Evolutionary conservation across 1,140 invertebrate species (phyloP).

Genomic region (Cecropterus lyciades): DNA sequence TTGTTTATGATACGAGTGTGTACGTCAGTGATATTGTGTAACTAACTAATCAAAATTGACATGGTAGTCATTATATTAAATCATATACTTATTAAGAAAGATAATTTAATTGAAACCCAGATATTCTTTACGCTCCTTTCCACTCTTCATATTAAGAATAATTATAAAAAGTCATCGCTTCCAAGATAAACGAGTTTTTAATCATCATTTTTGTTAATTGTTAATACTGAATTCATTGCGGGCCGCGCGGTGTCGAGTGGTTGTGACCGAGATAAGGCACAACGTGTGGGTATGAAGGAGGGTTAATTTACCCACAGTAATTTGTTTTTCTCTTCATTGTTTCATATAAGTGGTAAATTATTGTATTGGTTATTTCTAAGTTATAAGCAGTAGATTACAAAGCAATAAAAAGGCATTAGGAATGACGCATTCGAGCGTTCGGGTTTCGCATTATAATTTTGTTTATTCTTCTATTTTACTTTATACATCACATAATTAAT

Average conservation of each 20-base stretch:
- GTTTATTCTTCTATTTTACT: too few relatives aligned
- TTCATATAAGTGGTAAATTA: background rate
- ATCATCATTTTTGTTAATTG: conserved; percentile 20
- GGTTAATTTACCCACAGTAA: conserved; percentile 61
- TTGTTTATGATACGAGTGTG: too few relatives aligned
- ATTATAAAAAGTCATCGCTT: conserved; percentile 6
- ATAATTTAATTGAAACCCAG: background rate
- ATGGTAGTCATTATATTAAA: too few relatives aligned
- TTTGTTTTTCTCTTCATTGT: conserved; percentile 29
- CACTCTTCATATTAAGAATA: background rate
- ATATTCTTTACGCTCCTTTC: background rate
- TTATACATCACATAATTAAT: too few relatives aligned
- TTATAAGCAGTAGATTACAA: too few relatives aligned
- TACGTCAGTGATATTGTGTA: too few relatives aligned
- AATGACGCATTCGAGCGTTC: too few relatives aligned
- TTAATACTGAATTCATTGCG: conserved; percentile 23
- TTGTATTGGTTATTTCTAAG: background rate
- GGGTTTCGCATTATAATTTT: too few relatives aligned
- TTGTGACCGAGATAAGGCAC: conserved; percentile 47
- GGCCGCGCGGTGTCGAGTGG: conserved; percentile 14
- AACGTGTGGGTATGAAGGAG: conserved; percentile 49
- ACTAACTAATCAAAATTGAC: too few relatives aligned
- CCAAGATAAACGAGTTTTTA: conserved; percentile 14
- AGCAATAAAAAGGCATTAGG: too few relatives aligned
- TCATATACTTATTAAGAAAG: too few relatives aligned